Evolutionary conservation across 2,113 vertebrate species (phyloP).

Genomic region (Leptodactylus fuscus): DNA sequence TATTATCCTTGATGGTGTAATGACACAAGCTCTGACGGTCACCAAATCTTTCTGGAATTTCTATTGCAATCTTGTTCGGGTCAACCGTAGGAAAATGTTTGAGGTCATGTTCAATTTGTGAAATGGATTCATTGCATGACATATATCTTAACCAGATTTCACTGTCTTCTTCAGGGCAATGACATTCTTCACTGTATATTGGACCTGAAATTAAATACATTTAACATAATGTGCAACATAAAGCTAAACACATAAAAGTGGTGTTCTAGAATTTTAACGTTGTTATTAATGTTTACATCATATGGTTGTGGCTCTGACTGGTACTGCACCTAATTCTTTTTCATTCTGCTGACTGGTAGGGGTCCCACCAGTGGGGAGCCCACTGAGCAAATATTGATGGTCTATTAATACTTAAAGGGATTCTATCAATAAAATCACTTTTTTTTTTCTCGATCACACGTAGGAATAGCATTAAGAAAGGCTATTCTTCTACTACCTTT

Average conservation of each 20-base stretch:
- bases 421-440: too few species aligned
- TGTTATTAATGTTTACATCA: too few species aligned
- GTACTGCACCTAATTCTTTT: too few species aligned
- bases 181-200: slow-evolving; percentile 91
- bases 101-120: slow-evolving; percentile 89
- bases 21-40: slow-evolving; percentile 96
- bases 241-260: neutral
- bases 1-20: slow-evolving; percentile 94
- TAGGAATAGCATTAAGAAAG: too few species aligned
- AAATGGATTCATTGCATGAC: slow-evolving; percentile 84
- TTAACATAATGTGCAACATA: neutral
- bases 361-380: too few species aligned
- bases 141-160: slow-evolving; percentile 84
- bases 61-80: slow-evolving; percentile 84
- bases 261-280: too few species aligned
- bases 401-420: too few species aligned
- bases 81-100: slow-evolving; percentile 80
- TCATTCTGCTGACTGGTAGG: too few species aligned
- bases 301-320: too few species aligned
- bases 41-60: slow-evolving; percentile 91
- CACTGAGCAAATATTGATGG: too few species aligned
- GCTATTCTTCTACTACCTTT: too few species aligned
- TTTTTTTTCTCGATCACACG: too few species aligned
- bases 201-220: slow-evolving; percentile 76
- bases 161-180: slow-evolving; percentile 85